These are phyloP conservation scores for Sylvilagus floridanus DNA, from an alignment of 2,797 vertebrate genomes.

Conservation along the genomic window DNA sequence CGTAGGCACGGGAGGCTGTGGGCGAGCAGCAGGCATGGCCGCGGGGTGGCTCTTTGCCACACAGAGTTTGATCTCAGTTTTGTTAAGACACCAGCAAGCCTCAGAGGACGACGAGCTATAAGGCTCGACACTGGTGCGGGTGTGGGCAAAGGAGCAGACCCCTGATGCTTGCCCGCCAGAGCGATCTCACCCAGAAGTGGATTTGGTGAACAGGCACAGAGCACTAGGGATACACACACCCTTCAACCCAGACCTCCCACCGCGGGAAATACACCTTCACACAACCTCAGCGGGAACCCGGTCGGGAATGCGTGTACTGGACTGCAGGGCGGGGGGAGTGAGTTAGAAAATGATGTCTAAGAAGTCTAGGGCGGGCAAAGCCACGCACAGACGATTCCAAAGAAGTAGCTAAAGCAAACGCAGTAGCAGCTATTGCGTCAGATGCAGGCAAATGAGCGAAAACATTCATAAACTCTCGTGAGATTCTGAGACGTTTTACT, in stretches of 20 bases:
- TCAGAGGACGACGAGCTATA: background rate
- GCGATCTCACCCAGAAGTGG: background rate
- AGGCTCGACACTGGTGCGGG: too few relatives aligned
- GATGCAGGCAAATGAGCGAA: background rate
- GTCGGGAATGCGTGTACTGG: background rate
- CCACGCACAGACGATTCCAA: background rate
- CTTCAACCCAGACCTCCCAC: background rate
- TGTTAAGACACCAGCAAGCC: background rate
- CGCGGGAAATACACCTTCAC: background rate
- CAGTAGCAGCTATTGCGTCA: background rate
- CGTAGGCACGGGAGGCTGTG: too few relatives aligned
- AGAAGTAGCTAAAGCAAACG: background rate
- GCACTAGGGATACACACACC: background rate
- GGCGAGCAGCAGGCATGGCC: too few relatives aligned
- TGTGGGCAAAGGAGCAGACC: background rate
- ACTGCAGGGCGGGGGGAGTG: background rate
- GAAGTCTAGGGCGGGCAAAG: background rate
- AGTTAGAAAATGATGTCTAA: background rate
- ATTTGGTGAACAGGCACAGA: background rate
- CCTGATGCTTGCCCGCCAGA: background rate
- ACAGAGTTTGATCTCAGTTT: background rate
- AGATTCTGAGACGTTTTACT: background rate
- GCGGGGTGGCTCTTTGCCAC: background rate
- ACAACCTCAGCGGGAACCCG: background rate
- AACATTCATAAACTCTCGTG: background rate